Evolutionary conservation across 2,113 vertebrate genomes (phyloP).

Genomic region (Dicentrarchus labrax): DNA sequence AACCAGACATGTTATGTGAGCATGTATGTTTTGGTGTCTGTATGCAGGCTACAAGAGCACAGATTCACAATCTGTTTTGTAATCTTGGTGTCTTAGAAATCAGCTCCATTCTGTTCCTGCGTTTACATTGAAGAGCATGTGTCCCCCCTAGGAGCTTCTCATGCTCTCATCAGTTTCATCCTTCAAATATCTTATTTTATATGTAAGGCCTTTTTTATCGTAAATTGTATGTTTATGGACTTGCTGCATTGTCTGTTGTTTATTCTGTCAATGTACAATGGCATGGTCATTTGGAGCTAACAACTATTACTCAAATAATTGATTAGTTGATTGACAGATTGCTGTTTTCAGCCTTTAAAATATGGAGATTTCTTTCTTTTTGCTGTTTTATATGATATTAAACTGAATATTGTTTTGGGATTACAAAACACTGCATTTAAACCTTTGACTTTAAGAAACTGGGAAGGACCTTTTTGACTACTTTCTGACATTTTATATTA

Average conservation of each 20-base stretch:
- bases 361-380: too few relatives aligned
- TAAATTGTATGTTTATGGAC: background rate
- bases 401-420: too few relatives aligned
- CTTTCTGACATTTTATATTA: too few relatives aligned
- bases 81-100: conserved; percentile 7
- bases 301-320: too few relatives aligned
- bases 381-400: too few relatives aligned
- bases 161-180: background rate
- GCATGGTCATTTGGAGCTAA: background rate
- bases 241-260: background rate
- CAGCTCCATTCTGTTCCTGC: background rate
- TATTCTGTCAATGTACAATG: background rate
- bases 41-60: background rate
- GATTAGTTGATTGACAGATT: too few relatives aligned
- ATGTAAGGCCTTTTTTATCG: background rate
- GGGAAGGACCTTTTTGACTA: too few relatives aligned
- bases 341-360: too few relatives aligned
- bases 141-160: background rate
- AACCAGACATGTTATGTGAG: conserved; percentile 42
- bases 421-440: too few relatives aligned
- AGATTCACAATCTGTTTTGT: conserved; percentile 4
- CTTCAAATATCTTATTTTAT: background rate
- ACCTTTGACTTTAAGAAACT: too few relatives aligned
- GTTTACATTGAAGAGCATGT: background rate
- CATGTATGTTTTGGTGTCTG: conserved; percentile 25